Percentiles rank a stretch among this genome's conserved stretches.
Conservation (phyloP, 2,888 invertebrate genomes). For the Proisotoma minuta region DNA sequence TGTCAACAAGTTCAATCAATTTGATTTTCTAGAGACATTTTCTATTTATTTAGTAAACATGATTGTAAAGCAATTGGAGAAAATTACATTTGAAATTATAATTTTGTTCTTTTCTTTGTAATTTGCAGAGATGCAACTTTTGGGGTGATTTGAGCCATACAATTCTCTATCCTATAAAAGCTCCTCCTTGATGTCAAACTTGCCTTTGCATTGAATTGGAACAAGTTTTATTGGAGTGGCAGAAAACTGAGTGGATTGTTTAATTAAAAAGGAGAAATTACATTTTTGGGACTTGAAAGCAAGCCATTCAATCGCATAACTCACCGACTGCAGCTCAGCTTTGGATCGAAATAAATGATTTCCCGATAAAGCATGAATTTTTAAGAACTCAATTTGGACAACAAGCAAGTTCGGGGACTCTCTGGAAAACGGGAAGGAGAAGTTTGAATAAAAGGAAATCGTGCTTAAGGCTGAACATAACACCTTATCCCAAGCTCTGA, state of each 20-base stretch:
- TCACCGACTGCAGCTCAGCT: background rate
- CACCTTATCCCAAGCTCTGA: background rate
- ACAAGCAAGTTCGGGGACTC: background rate
- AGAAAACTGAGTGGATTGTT: background rate
- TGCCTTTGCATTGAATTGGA: background rate
- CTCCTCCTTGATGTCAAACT: conserved; percentile 3
- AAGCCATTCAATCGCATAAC: background rate
- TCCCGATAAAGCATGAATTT: conserved; percentile 3
- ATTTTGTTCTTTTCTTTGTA: background rate
- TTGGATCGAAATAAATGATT: conserved; percentile 1
- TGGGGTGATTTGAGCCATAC: background rate
- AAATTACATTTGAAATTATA: conserved; percentile 5
- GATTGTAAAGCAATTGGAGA: no score
- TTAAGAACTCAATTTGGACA: conserved; percentile 5
- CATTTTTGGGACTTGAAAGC: background rate
- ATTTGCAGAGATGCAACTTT: background rate
- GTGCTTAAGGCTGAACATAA: background rate
- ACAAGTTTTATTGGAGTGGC: background rate
- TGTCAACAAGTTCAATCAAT: background rate
- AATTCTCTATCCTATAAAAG: background rate
- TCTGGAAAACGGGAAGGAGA: background rate
- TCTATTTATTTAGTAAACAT: no score
- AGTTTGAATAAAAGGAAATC: background rate
- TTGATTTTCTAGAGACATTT: no score
- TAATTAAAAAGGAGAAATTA: conserved; percentile 4